A percentile compares a stretch with the other conserved stretches of the same genome.
Evolutionary conservation across 2,797 vertebrate species (phyloP).

Genomic region (Chloroceryle inda): DNA sequence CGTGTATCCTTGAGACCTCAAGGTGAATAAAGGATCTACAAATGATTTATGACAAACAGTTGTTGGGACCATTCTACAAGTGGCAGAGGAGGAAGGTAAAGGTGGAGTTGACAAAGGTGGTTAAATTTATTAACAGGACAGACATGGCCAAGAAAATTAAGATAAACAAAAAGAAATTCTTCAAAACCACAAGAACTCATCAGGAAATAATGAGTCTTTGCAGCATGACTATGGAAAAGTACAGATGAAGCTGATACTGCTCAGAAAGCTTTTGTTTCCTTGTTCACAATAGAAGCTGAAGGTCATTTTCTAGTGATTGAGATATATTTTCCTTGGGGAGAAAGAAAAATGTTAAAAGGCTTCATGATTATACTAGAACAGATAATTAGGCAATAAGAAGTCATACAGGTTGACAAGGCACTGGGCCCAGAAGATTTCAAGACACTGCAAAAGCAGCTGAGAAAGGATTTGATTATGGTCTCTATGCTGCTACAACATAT

Average conservation of each 20-base stretch:
- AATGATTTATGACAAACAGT: background rate
- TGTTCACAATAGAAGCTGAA: constrained; percentile 39
- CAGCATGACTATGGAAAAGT: background rate
- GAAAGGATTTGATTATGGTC: background rate
- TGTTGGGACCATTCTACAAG: background rate
- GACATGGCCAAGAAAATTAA: background rate
- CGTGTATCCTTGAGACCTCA: background rate
- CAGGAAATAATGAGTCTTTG: background rate
- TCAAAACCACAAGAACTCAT: background rate
- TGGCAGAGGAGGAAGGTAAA: background rate
- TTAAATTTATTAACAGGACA: constrained; percentile 1
- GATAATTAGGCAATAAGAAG: constrained; percentile 57
- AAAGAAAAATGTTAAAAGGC: constrained; percentile 60
- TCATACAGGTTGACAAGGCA: background rate
- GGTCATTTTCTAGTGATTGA: constrained; percentile 62
- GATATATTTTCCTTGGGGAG: constrained; percentile 45
- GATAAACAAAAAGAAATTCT: constrained; percentile 8
- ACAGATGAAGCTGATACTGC: constrained; percentile 32
- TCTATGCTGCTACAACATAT: background rate
- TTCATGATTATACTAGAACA: constrained; percentile 51
- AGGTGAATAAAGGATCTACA: background rate
- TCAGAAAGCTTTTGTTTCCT: background rate
- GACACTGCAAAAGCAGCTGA: background rate
- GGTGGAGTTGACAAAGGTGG: background rate
- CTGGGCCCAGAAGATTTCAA: constrained; percentile 14